Base-by-base conservation (phyloP, 2,888 invertebrate genomes). In the Imbricaverruca yamaguchii region DNA sequence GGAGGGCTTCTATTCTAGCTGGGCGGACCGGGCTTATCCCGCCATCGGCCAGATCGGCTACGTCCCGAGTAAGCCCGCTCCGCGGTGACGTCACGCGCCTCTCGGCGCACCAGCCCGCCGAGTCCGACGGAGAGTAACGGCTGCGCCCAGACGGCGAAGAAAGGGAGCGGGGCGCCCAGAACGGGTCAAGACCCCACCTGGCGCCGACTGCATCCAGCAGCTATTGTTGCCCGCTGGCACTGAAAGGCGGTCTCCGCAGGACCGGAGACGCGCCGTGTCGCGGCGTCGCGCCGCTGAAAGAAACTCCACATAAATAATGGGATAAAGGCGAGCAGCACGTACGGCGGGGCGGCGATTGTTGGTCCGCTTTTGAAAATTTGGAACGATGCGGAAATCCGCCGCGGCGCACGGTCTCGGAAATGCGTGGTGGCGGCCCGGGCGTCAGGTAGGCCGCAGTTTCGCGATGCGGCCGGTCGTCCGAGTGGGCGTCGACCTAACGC, bases 121-220 rank as follows among this genome's bases (percentile, higher is more conserved):
- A 39, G 39, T 39, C 39, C 2, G 39, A 39, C 39, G 13, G 67
- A 3, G 67, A 67, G 25, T 67, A 67, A 67, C 25, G 67, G n/a
- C 67, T 13, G 61, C 25, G 12, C 12, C 3, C 67, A 65, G 25
- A 13, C 25, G 67, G 25, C 25, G 25, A 4, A 67, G 13, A 13
- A 67, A 67, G 13, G 67, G 25, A 67, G 4, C 25, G 0, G 67
- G 67, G 67, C 12, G 13, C 67, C 12, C 13, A 23, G 67, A 67
- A 67, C 12, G 67, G 67, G 67, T 67, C 67, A 67, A 67, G 67
- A 67, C 67, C 67, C 67, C 67, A 67, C 67, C 67, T 25, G 67
- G 67, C 25, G 67, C 67, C 7, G 67, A 67, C 25, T 25, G 25
- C 39, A 67, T 25, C 25, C 67, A 67, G 67, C 25, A 23, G 13